phyloP scores from a whole-genome alignment of 2,797 vertebrate genomes.

The Jordanella pulchra region DNA sequence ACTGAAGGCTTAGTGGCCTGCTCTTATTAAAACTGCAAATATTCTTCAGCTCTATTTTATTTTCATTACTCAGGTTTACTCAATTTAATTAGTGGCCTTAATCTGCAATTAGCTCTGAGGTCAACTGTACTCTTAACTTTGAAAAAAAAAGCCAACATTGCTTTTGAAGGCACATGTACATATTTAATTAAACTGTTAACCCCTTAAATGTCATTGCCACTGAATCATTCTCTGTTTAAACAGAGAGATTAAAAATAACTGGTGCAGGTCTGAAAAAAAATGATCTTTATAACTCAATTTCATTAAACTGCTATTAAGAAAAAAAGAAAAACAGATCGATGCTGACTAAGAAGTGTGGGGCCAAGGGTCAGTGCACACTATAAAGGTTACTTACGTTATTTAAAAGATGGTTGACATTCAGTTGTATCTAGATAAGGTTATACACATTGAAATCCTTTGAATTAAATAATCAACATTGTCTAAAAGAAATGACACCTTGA shows the following conservation, averaged over 20 bases:
- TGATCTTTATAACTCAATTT: slow-evolving; percentile 48
- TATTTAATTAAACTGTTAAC: slow-evolving; percentile 81
- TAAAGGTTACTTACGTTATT: slow-evolving; percentile 6
- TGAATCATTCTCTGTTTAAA: slow-evolving; percentile 53
- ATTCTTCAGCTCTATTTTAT: slow-evolving; percentile 68
- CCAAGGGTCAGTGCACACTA: slow-evolving; percentile 5
- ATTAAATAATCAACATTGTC: slow-evolving; percentile 11
- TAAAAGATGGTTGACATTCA: neutral
- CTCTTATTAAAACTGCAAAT: slow-evolving; percentile 71
- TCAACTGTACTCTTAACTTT: slow-evolving; percentile 72
- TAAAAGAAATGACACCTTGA: slow-evolving; percentile 20
- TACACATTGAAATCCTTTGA: slow-evolving; percentile 2
- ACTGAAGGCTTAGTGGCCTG: slow-evolving; percentile 55
- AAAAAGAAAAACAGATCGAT: slow-evolving; percentile 24
- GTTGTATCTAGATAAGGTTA: neutral
- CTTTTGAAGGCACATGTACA: slow-evolving; percentile 75
- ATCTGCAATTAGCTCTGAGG: slow-evolving; percentile 83
- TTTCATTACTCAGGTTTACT: slow-evolving; percentile 78
- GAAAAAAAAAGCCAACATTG: slow-evolving; percentile 56
- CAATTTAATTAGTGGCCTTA: slow-evolving; percentile 82
- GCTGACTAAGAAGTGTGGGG: neutral
- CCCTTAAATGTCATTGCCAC: slow-evolving; percentile 74
- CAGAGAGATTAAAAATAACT: slow-evolving; percentile 48
- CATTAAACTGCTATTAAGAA: slow-evolving; percentile 32
- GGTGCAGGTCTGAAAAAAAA: slow-evolving; percentile 32